A percentile compares a stretch with the other conserved stretches of the same genome.
Evolutionary conservation across 2,113 vertebrate species (phyloP).

Genomic region (Zapornia atra): DNA sequence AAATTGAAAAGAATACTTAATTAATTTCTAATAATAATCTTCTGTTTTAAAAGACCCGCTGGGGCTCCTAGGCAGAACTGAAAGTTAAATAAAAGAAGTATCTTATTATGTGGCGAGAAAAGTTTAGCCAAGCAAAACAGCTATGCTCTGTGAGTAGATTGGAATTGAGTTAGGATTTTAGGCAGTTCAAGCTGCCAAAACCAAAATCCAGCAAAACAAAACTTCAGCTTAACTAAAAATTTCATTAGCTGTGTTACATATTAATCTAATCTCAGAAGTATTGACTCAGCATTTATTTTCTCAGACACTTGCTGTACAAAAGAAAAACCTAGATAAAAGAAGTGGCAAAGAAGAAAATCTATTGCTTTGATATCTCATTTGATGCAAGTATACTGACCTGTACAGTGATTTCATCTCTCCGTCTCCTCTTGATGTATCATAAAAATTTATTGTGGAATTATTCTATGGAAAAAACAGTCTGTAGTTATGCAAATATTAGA

Average conservation of each 20-base stretch:
- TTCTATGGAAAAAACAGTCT: background rate
- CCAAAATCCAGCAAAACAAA: background rate
- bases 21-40: slow-evolving; percentile 76
- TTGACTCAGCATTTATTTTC: background rate
- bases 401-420: background rate
- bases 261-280: slow-evolving; percentile 11
- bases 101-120: slow-evolving; percentile 52
- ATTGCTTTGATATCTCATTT: background rate
- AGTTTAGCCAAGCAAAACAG: slow-evolving; percentile 64
- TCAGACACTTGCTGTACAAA: background rate
- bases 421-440: background rate
- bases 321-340: background rate
- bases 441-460: background rate
- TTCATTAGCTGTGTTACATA: slow-evolving; percentile 10
- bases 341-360: background rate
- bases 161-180: slow-evolving; percentile 48
- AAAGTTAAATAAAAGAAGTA: slow-evolving; percentile 72
- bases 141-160: slow-evolving; percentile 9
- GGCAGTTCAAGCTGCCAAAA: slow-evolving; percentile 32
- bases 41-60: slow-evolving; percentile 57
- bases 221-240: slow-evolving; percentile 41
- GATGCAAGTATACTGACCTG: background rate
- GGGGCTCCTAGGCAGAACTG: slow-evolving; percentile 54
- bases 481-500: background rate
- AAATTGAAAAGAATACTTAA: slow-evolving; percentile 69